phyloP scores from a whole-genome alignment of 2,797 vertebrate genomes.

The Cheirogaleus major region DNA sequence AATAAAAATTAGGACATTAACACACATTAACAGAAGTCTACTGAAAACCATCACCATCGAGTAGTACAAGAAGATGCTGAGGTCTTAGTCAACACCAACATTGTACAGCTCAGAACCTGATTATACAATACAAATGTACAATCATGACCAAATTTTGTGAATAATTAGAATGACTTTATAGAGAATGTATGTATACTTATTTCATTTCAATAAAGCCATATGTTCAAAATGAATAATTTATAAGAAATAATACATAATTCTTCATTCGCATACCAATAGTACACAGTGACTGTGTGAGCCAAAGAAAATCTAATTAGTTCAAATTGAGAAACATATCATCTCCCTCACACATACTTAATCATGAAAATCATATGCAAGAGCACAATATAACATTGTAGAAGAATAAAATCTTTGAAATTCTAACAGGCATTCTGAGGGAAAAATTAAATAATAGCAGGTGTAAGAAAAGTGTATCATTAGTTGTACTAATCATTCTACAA shows the following conservation, averaged over 20 bases:
- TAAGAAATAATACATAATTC: slow-evolving; percentile 41
- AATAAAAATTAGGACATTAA: slow-evolving; percentile 68
- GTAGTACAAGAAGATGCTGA: slow-evolving; percentile 5
- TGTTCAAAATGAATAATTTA: slow-evolving; percentile 65
- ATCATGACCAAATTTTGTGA: slow-evolving; percentile 2
- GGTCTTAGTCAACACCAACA: not conserved
- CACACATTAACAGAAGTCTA: slow-evolving; percentile 46
- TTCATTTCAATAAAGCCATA: slow-evolving; percentile 54
- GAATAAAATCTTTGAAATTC: slow-evolving; percentile 73
- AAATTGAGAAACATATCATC: slow-evolving; percentile 71
- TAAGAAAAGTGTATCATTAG: slow-evolving; percentile 67
- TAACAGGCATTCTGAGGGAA: slow-evolving; percentile 76
- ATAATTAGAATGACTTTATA: slow-evolving; percentile 44
- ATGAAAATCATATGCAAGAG: slow-evolving; percentile 75
- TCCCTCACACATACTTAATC: slow-evolving; percentile 76
- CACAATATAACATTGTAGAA: slow-evolving; percentile 73
- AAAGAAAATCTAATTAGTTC: slow-evolving; percentile 71
- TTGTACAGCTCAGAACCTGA: not conserved
- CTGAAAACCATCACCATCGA: slow-evolving; percentile 52
- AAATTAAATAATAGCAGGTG: slow-evolving; percentile 78
- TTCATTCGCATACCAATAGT: slow-evolving; percentile 64
- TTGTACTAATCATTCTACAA: not conserved
- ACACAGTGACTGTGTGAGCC: slow-evolving; percentile 71
- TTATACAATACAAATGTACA: not conserved
- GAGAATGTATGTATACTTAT: not conserved